Conservation (phyloP, 2,888 invertebrate species). For the Drosophila yooni region DNA sequence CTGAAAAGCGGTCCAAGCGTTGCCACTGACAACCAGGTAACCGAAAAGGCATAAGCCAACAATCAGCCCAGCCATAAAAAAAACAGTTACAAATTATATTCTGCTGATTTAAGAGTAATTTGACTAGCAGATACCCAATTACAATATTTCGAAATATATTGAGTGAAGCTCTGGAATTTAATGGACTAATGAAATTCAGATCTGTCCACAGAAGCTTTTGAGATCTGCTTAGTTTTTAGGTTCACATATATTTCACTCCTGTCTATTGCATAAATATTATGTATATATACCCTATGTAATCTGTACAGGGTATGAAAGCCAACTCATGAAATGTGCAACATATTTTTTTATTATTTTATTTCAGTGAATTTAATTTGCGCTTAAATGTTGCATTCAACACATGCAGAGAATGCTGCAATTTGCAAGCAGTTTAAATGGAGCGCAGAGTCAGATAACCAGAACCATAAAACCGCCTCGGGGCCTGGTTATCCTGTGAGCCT, state of each 20-base stretch:
- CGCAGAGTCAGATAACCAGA: conserved; percentile 32
- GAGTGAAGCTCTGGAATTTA: neutral
- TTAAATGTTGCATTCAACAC: conserved; percentile 51
- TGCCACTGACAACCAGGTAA: conserved; percentile 50
- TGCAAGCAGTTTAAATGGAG: conserved; percentile 64
- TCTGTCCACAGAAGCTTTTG: neutral
- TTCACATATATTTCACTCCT: neutral
- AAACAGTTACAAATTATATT: neutral
- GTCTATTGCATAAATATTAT: neutral
- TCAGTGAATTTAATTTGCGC: conserved; percentile 31
- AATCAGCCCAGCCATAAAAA: conserved; percentile 32
- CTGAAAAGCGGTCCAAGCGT: conserved; percentile 47
- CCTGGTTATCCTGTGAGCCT: conserved; percentile 33
- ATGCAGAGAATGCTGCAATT: conserved; percentile 38
- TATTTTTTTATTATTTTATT: conserved; percentile 35
- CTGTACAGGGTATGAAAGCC: conserved; percentile 2
- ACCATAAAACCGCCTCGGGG: conserved; percentile 11
- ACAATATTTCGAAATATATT: too few relatives aligned
- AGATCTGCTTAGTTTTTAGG: too few relatives aligned
- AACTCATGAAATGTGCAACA: conserved; percentile 39
- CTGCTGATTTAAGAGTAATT: too few relatives aligned
- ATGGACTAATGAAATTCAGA: neutral
- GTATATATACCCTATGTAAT: neutral
- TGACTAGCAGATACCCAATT: neutral
- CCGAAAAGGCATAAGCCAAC: conserved; percentile 38